A percentile compares a stretch with the other conserved stretches of the same genome.
Conservation (phyloP, 1,140 invertebrate genomes). For the Zaprionus davidi region DNA sequence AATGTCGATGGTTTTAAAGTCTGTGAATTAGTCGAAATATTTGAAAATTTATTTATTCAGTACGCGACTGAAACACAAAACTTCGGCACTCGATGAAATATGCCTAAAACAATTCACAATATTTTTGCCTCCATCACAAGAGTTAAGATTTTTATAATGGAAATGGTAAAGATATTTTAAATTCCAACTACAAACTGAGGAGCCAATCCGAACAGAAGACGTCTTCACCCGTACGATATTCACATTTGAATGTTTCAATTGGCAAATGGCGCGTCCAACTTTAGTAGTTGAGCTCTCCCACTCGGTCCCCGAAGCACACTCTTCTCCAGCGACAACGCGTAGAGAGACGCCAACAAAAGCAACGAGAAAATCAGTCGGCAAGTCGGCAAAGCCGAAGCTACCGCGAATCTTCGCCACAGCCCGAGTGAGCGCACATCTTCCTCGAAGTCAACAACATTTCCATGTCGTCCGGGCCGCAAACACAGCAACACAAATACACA, state of each 20-base stretch:
- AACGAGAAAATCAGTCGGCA: constrained; percentile 52
- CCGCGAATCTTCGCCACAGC: constrained; percentile 45
- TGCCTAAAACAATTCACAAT: constrained; percentile 21
- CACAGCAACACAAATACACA: constrained; percentile 42
- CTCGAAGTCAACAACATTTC: constrained; percentile 55
- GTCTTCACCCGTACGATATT: constrained; percentile 84
- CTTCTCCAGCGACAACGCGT: constrained; percentile 61
- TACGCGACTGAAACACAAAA: constrained; percentile 10
- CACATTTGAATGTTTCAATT: constrained; percentile 84
- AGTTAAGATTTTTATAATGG: constrained; percentile 29
- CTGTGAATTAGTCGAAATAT: not conserved
- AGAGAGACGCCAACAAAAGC: constrained; percentile 41
- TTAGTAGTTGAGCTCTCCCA: constrained; percentile 73
- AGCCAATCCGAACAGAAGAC: constrained; percentile 75
- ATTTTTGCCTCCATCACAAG: constrained; percentile 28
- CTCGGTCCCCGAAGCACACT: constrained; percentile 49
- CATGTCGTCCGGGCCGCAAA: constrained; percentile 41
- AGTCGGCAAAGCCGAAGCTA: constrained; percentile 46
- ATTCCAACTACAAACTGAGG: constrained; percentile 55
- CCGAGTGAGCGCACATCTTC: constrained; percentile 54
- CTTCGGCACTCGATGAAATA: constrained; percentile 15
- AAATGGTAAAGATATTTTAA: constrained; percentile 20
- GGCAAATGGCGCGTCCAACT: constrained; percentile 82
- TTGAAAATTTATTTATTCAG: not conserved
- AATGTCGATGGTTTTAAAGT: not conserved